Conservation (phyloP, 37 sponge, comb jelly and placozoan species). For the Halichondria panicea region DNA sequence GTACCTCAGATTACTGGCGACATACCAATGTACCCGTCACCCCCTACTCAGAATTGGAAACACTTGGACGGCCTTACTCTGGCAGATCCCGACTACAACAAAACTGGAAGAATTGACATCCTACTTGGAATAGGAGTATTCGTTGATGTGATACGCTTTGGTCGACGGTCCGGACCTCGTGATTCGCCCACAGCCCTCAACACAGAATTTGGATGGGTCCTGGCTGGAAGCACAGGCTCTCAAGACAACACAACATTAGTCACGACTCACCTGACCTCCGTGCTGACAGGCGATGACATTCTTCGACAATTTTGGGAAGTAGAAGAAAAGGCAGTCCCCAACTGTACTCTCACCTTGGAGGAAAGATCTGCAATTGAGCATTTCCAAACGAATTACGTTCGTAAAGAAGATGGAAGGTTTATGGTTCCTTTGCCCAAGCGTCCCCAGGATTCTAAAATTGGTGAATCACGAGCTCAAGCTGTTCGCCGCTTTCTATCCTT, state of each 20-base stretch:
- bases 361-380: conserved; percentile 19
- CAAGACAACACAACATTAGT: not conserved
- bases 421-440: conserved; percentile 27
- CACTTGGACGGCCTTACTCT: conserved; percentile 7
- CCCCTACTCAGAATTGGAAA: conserved; percentile 8
- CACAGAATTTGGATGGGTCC: conserved; percentile 48
- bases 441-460: conserved; percentile 3
- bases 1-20: conserved; percentile 39
- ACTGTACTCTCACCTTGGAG: conserved; percentile 12
- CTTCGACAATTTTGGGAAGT: conserved; percentile 50
- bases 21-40: conserved; percentile 20
- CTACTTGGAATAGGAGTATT: conserved; percentile 23
- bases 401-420: conserved; percentile 22
- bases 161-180: conserved; percentile 32
- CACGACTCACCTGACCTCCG: not conserved
- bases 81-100: conserved; percentile 32
- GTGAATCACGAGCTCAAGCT: conserved; percentile 55
- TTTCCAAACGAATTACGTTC: conserved; percentile 19
- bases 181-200: conserved; percentile 28
- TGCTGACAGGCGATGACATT: conserved; percentile 32
- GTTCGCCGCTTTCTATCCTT: conserved; percentile 42
- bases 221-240: conserved; percentile 8
- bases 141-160: conserved; percentile 27
- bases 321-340: conserved; percentile 16
- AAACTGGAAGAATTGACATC: conserved; percentile 41